phyloP scores from a whole-genome alignment of 2,888 invertebrate genomes.

The Pollenia angustigena region DNA sequence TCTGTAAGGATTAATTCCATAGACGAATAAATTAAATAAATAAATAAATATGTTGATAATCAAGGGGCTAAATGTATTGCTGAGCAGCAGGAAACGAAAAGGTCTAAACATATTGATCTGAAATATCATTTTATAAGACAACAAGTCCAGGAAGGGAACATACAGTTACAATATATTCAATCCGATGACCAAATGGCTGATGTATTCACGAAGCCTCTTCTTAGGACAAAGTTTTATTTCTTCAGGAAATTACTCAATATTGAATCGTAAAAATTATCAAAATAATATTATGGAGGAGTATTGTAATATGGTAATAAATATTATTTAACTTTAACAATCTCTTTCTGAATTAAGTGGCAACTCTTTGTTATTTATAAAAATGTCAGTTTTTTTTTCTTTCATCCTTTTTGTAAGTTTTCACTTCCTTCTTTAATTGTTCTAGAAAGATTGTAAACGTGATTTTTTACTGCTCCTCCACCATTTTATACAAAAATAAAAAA shows the following conservation, averaged over 20 bases:
- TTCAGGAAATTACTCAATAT: slow-evolving; percentile 23
- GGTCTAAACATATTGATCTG: slow-evolving; percentile 37
- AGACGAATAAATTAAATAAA: no score
- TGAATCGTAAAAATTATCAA: background rate
- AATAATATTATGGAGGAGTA: slow-evolving; percentile 23
- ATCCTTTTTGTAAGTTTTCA: no score
- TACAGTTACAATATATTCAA: slow-evolving; percentile 20
- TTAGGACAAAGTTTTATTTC: slow-evolving; percentile 24
- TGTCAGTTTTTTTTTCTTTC: no score
- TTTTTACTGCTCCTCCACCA: no score
- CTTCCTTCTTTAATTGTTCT: no score
- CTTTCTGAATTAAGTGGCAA: no score
- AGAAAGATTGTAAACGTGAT: no score
- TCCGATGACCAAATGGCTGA: slow-evolving; percentile 12
- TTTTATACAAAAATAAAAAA: no score
- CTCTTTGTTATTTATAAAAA: no score
- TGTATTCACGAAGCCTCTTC: slow-evolving; percentile 10
- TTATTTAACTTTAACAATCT: no score
- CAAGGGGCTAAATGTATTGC: slow-evolving; percentile 39
- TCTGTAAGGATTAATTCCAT: no score
- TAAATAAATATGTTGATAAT: slow-evolving; percentile 31
- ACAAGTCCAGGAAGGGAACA: slow-evolving; percentile 12
- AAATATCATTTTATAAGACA: slow-evolving; percentile 37
- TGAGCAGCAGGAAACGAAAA: slow-evolving; percentile 28
- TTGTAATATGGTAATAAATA: no score